These are phyloP conservation scores for Morelia viridis DNA, from an alignment of 2,797 vertebrate genomes.

Conservation along the genomic window DNA sequence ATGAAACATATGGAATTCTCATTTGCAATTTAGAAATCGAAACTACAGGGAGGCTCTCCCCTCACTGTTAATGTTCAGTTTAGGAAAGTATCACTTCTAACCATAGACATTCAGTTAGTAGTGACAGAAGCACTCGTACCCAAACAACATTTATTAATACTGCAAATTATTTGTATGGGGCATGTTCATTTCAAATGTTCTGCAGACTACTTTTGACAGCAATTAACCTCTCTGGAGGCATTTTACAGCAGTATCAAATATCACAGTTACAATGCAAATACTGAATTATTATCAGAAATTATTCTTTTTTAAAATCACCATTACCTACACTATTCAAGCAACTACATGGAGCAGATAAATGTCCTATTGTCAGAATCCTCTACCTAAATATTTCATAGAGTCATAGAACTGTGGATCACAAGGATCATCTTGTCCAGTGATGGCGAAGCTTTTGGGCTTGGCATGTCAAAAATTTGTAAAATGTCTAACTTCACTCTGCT, in stretches of 20 bases:
- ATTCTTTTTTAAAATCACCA: neutral
- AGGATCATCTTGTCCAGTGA: neutral
- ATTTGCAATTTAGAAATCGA: neutral
- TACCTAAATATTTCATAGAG: neutral
- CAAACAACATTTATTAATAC: neutral
- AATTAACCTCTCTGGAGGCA: neutral
- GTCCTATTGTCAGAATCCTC: neutral
- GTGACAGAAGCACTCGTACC: neutral
- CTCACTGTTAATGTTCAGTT: neutral
- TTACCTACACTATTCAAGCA: neutral
- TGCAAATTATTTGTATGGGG: neutral
- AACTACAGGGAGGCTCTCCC: neutral
- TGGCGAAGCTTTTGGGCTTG: too few species aligned
- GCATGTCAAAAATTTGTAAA: too few species aligned
- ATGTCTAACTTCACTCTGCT: too few species aligned
- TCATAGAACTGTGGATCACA: neutral
- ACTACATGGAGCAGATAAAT: neutral
- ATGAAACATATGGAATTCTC: neutral
- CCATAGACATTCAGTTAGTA: neutral
- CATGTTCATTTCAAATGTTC: neutral
- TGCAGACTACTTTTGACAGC: neutral
- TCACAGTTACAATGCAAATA: neutral
- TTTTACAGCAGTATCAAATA: neutral
- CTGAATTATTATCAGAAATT: neutral
- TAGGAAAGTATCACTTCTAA: neutral